Evolutionary conservation across 2,797 vertebrate genomes (phyloP).

Genomic region (Anguilla anguilla): DNA sequence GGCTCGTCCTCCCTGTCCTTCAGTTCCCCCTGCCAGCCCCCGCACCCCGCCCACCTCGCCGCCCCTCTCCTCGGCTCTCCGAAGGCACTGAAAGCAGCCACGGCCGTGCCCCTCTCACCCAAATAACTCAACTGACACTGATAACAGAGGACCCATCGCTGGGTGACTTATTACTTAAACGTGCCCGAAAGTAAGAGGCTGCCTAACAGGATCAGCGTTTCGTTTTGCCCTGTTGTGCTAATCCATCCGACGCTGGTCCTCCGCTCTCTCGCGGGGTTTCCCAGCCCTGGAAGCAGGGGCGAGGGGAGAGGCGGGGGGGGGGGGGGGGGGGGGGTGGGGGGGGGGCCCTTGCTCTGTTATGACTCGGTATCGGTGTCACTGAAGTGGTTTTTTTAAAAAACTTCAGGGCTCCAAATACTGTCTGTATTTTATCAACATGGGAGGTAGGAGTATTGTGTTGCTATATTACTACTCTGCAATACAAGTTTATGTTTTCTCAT

Average conservation of each 20-base stretch:
- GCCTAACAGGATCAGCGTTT: not conserved
- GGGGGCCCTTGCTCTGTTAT: not conserved
- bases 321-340: no score
- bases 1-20: constrained; percentile 6
- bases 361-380: not conserved
- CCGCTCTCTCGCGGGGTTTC: not conserved
- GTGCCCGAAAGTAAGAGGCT: constrained; percentile 2
- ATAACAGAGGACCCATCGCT: not conserved
- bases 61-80: not conserved
- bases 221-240: not conserved
- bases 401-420: not conserved
- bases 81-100: not conserved
- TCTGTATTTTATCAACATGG: not conserved
- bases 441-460: not conserved
- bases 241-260: not conserved
- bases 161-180: constrained; percentile 5
- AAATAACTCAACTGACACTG: not conserved
- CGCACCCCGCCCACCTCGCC: not conserved
- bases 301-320: not conserved
- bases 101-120: not conserved
- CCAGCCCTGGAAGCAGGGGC: not conserved
- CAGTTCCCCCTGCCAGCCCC: not conserved
- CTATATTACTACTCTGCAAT: not conserved
- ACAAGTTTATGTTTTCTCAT: not conserved
- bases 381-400: not conserved